Percentiles rank a stretch among this genome's conserved stretches.
These are phyloP conservation scores for Apteryx owenii DNA, from an alignment of 2,113 vertebrate genomes.

Conservation along the genomic window DNA sequence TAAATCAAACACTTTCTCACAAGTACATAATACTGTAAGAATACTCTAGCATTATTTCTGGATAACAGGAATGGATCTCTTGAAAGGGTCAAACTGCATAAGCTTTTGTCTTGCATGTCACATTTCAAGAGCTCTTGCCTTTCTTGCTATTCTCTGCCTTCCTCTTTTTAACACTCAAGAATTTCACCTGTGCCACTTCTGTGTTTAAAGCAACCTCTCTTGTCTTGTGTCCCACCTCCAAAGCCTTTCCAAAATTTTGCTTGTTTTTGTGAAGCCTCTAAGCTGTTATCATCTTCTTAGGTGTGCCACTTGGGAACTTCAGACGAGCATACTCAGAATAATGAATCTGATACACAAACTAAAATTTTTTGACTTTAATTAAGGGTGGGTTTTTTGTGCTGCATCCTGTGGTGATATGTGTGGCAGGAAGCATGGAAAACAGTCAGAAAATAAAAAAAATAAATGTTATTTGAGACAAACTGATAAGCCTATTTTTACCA, in stretches of 20 bases:
- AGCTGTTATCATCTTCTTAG: background rate
- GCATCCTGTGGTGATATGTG: background rate
- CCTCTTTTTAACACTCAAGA: background rate
- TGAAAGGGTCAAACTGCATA: background rate
- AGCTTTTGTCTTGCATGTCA: background rate
- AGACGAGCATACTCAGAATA: rapidly evolving
- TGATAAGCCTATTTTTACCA: background rate
- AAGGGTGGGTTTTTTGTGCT: background rate
- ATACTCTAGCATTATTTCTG: background rate
- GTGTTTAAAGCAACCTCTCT: background rate
- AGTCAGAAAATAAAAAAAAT: background rate
- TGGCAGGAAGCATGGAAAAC: background rate
- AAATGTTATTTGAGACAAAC: background rate
- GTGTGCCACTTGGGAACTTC: rapidly evolving
- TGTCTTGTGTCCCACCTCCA: rapidly evolving
- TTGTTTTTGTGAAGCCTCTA: background rate
- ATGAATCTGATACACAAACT: background rate
- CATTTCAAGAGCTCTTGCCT: background rate
- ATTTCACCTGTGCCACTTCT: background rate
- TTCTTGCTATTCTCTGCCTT: background rate
- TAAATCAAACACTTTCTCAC: background rate
- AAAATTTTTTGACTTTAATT: background rate
- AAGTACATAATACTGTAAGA: background rate
- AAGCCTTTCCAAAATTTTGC: background rate
- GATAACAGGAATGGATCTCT: background rate